A percentile compares a stretch with the other conserved stretches of the same genome.
These are phyloP conservation scores for Mythimna albipuncta DNA, from an alignment of 2,888 invertebrate genomes.

Conservation along the genomic window DNA sequence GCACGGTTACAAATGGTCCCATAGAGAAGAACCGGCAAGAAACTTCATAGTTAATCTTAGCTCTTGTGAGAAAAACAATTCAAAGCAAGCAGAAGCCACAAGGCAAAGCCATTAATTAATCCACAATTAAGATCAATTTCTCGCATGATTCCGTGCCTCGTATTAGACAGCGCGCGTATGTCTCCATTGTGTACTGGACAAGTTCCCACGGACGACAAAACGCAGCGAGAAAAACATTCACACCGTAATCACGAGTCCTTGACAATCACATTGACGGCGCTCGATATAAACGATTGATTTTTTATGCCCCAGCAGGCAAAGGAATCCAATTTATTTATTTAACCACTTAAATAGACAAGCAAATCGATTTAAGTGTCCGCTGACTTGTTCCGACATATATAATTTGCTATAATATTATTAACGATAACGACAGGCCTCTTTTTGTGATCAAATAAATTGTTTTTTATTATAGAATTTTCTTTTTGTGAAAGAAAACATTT, in stretches of 20 bases:
- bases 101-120: constrained; percentile 36
- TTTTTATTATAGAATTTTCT: neutral
- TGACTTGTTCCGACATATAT: constrained; percentile 31
- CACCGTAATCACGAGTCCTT: constrained; percentile 70
- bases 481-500: constrained; percentile 9
- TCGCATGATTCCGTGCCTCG: constrained; percentile 54
- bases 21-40: too few relatives aligned
- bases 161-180: constrained; percentile 59
- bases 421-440: constrained; percentile 20
- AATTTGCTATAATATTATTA: constrained; percentile 15
- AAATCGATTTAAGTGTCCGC: constrained; percentile 43
- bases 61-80: neutral
- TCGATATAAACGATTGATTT: constrained; percentile 64
- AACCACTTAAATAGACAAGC: constrained; percentile 57
- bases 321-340: constrained; percentile 66
- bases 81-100: neutral
- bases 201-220: constrained; percentile 69
- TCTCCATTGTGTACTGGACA: constrained; percentile 63
- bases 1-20: too few relatives aligned
- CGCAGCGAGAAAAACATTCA: constrained; percentile 66
- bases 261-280: constrained; percentile 71
- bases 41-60: too few relatives aligned
- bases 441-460: neutral
- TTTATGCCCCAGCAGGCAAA: constrained; percentile 55
- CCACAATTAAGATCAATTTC: constrained; percentile 59